phyloP scores from a whole-genome alignment of 2,888 invertebrate species.

The Julus scandinavius region DNA sequence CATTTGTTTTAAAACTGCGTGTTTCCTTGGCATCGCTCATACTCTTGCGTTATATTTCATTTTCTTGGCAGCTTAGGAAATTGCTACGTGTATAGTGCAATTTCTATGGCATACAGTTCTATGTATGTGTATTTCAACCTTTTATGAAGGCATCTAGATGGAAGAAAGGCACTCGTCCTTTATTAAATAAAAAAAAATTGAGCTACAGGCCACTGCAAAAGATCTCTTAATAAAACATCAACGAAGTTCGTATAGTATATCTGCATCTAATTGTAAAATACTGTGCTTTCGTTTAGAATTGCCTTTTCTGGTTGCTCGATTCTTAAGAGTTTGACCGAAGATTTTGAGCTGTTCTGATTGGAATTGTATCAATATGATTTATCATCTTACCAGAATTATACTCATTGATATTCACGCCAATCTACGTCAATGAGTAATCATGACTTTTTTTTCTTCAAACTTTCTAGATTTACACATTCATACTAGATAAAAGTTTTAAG shows the following conservation, averaged over 20 bases:
- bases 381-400: background rate
- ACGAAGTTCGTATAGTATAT: background rate
- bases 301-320: background rate
- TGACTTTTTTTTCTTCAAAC: background rate
- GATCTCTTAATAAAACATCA: background rate
- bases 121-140: no score
- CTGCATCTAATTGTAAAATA: no score
- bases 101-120: no score
- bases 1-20: no score
- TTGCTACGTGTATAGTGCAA: no score
- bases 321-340: background rate
- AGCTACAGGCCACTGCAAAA: no score
- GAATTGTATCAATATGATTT: background rate
- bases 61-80: no score
- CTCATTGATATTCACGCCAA: background rate
- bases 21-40: no score
- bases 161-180: no score
- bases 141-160: no score
- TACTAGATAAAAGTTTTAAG: background rate
- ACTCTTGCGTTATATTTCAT: no score
- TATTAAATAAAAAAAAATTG: no score
- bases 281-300: background rate
- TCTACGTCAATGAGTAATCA: background rate
- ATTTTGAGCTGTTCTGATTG: background rate
- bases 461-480: background rate